Evolutionary conservation across 2,113 vertebrate species (phyloP).

Genomic region (Garra rufa): DNA sequence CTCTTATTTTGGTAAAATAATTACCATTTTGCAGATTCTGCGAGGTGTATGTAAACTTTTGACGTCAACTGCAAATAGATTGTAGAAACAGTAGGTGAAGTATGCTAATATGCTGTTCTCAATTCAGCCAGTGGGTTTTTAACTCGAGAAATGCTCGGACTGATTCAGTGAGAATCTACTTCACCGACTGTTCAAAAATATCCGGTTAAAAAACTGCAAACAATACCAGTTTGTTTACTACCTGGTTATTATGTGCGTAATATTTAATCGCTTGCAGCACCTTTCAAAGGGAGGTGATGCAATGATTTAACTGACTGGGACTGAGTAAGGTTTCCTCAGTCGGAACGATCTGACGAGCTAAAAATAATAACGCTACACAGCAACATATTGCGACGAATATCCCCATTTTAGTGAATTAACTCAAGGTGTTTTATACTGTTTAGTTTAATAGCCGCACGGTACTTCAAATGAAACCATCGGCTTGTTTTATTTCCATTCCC

Average conservation of each 20-base stretch:
- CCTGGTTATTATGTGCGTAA: neutral
- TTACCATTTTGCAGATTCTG: too few species aligned
- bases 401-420: neutral
- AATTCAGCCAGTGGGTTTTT: neutral
- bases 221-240: neutral
- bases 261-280: neutral
- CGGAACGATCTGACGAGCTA: slow-evolving; percentile 62
- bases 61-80: too few species aligned
- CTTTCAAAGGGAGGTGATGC: slow-evolving; percentile 51
- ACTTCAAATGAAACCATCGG: neutral
- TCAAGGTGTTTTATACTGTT: neutral
- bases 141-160: neutral
- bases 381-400: slow-evolving; percentile 55
- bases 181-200: neutral
- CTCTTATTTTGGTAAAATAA: too few species aligned
- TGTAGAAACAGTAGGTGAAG: neutral
- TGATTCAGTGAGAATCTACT: neutral
- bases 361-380: slow-evolving; percentile 65
- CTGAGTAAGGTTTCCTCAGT: slow-evolving; percentile 27
- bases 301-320: slow-evolving; percentile 49
- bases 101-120: neutral
- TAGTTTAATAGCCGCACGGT: neutral
- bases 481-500: slow-evolving; percentile 16
- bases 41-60: too few species aligned
- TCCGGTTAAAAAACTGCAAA: neutral